Base-by-base conservation (phyloP, 2,113 vertebrate species). In the Ibidorhyncha struthersii region DNA sequence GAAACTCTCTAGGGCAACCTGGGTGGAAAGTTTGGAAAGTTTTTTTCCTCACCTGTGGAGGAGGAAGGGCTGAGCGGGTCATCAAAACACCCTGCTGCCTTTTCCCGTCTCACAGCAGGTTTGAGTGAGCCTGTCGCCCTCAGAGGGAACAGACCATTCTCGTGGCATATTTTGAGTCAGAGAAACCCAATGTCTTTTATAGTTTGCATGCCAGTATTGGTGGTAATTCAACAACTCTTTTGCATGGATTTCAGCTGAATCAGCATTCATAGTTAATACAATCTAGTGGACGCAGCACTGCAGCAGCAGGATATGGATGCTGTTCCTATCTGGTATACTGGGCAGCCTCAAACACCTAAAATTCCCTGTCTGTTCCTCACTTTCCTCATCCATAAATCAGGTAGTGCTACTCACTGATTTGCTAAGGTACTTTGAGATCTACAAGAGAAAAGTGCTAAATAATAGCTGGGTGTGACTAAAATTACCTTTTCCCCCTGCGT, bases 231-330 rank as follows among this genome's bases (percentile, higher is more conserved):
- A 22, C 27, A 59, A 8, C 26, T 41, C 30, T 91, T 91, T 78
- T 53, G 30, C 32, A 36, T 40, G 32, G 22, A 40, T 91, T 95
- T 73, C 55, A 87, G 59, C 9, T 72, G 43, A 90, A 61, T 90
- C 49, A 49, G 66, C 53, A 32, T 73, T 80, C 0, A 0, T 16
- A 38, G 40, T n/a, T 61, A 55, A 36, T 36, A 30, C 0, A 0
- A 22, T 9, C 52, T 52, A 29, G 40, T 26, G 27, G 52, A 56
- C 43, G 36, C 34, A 82, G 25, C 50, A 27, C n/a, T n/a, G 71
- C 38, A 76, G 55, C 19, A 49, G 73, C 29, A 63, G 32, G 14
- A 25, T 59, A 32, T 43, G 30, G 8, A 10, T 76, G 25, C 41
- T 85, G 9, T 76, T 90, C 50, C 66, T 76, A 22, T 9, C 73